Percentiles rank a stretch among this genome's conserved stretches.
Evolutionary conservation across 1,140 invertebrate species (phyloP).

Genomic region (Doryteuthis pealeii): DNA sequence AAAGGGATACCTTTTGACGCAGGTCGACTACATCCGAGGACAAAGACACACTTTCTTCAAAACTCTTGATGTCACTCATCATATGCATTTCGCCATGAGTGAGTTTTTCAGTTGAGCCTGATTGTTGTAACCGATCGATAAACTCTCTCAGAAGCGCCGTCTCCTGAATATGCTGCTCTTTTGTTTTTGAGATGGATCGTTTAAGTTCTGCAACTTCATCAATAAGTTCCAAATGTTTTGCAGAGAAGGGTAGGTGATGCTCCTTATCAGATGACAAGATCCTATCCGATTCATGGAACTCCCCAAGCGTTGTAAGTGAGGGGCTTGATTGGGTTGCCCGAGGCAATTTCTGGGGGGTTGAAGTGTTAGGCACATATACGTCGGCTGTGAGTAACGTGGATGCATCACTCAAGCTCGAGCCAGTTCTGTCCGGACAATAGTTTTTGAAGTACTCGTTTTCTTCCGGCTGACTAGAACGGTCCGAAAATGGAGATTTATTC

Average conservation of each 20-base stretch:
- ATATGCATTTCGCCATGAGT: slow-evolving; percentile 25
- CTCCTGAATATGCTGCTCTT: slow-evolving; percentile 47
- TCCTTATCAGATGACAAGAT: slow-evolving; percentile 26
- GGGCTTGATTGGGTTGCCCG: neutral
- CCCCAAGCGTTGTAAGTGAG: neutral
- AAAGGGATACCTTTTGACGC: slow-evolving; percentile 32
- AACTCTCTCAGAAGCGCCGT: slow-evolving; percentile 44
- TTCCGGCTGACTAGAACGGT: neutral
- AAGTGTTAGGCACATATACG: neutral
- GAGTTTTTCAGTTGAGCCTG: neutral
- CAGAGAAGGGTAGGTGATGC: slow-evolving; percentile 25
- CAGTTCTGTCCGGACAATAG: neutral
- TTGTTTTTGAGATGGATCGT: slow-evolving; percentile 44
- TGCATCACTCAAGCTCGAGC: neutral
- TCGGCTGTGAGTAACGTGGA: neutral
- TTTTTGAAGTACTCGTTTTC: neutral
- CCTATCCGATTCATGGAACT: slow-evolving; percentile 21
- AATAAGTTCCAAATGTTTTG: slow-evolving; percentile 38
- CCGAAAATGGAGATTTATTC: neutral
- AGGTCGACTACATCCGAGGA: slow-evolving; percentile 28
- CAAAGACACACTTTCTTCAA: slow-evolving; percentile 12
- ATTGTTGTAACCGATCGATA: slow-evolving; percentile 22
- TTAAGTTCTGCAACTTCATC: slow-evolving; percentile 41
- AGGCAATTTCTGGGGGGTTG: neutral
- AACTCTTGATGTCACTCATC: slow-evolving; percentile 14